Evolutionary conservation across 2,113 vertebrate genomes (phyloP), one percentile per base, ranked within the genome.

Genomic region (Bothrops jararaca): DNA sequence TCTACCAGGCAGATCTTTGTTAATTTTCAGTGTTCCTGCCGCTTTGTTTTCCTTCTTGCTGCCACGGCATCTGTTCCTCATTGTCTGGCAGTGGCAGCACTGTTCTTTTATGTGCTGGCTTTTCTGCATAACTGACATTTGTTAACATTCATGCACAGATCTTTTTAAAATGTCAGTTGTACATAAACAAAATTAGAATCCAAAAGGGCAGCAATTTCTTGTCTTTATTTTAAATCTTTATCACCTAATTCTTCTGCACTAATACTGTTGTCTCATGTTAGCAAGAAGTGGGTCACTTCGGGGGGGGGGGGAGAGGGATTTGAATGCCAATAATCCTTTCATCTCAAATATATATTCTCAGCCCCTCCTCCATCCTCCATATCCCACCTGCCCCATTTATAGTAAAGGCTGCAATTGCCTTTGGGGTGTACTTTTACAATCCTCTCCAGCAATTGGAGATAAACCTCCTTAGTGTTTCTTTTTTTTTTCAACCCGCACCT

Each of bases 61-160:
- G 91, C 87, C 64, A 74, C 64, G 8, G 87, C 50, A 88, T 64
- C 87, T 89, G 92, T 86, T 90, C 45, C 92, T 93, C 58, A 69
- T 48, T 52, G 86, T 8, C 22, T 92, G 45, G 88, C 64, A 85
- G 34, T 85, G 87, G 91, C 87, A 56, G 48, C 48, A 80, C 56
- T 60, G 29, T 86, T 89, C 74, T 85, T 48, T 50, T 60, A 15
- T 86, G 13, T 52, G 88, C 42, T 45, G 23, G 88, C 53, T 42
- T 85, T 89, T 50, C 88, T 58, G 29, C 42, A 20, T 58, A 34
- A 89, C 20, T 90, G 42, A 52, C 92, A 60, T 85, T 50, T 86
- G 54, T 85, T 89, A 85, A 50, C 64, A 85, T 85, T 58, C 88
- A 90, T 85, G 91, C 88, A 60, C 69, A 89, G 69, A 85, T 50